Conservation (phyloP, 2,113 vertebrate species). For the Oophaga pumilio region DNA sequence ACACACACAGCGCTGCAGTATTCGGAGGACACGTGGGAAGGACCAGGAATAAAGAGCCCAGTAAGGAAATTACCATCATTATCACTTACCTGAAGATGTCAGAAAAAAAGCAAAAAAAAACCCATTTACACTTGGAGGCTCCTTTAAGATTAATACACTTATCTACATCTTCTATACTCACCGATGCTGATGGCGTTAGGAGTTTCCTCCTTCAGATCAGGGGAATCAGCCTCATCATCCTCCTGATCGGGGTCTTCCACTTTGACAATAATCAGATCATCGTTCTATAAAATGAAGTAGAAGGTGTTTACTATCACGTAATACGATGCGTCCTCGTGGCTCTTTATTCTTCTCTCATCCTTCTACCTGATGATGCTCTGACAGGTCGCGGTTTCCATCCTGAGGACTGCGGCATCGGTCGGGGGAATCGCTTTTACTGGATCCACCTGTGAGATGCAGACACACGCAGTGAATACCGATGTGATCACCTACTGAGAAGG, state of each 20-base stretch:
- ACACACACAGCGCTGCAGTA: too few relatives aligned
- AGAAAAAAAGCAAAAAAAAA: too few relatives aligned
- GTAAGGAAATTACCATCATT: too few relatives aligned
- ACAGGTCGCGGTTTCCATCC: neutral
- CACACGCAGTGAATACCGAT: neutral
- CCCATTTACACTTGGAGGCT: too few relatives aligned
- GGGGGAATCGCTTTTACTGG: neutral
- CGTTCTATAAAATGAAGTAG: neutral
- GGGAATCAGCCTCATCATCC: neutral
- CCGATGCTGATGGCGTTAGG: neutral
- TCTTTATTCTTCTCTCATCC: neutral
- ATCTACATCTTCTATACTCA: neutral
- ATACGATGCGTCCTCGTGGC: neutral
- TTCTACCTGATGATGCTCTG: neutral
- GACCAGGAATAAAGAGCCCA: too few relatives aligned
- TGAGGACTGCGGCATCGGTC: neutral
- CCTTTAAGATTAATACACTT: too few relatives aligned
- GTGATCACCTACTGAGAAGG: neutral
- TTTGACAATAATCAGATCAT: neutral
- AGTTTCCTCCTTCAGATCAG: neutral
- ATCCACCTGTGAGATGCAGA: neutral
- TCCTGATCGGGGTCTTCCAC: neutral
- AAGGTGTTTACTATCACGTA: neutral
- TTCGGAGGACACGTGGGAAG: too few relatives aligned
- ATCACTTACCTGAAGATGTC: too few relatives aligned